These are phyloP conservation scores for Sebastes diaconus DNA, from an alignment of 2,797 vertebrate genomes.

Conservation along the genomic window DNA sequence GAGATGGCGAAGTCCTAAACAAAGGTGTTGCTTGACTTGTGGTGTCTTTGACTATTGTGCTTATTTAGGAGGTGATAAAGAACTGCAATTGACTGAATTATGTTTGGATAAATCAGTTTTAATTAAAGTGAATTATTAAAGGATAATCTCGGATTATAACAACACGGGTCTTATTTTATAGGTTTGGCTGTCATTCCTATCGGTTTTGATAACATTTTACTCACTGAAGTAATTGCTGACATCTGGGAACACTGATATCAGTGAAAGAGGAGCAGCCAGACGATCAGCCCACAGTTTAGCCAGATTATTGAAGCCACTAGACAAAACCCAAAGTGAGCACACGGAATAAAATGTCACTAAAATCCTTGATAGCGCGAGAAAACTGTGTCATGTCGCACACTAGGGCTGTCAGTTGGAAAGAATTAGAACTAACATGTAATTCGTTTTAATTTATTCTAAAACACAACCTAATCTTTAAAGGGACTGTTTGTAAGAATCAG, in stretches of 20 bases:
- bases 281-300: background rate
- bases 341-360: background rate
- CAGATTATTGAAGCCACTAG: background rate
- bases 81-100: constrained; percentile 15
- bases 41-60: constrained; percentile 31
- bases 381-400: background rate
- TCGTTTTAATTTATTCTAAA: background rate
- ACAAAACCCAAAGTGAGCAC: background rate
- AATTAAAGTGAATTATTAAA: constrained; percentile 18
- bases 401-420: background rate
- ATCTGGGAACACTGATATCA: background rate
- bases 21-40: constrained; percentile 23
- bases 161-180: constrained; percentile 3
- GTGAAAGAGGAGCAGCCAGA: background rate
- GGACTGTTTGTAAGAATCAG: no score
- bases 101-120: background rate
- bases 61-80: constrained; percentile 8
- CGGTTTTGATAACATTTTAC: background rate
- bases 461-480: background rate
- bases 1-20: background rate
- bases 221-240: background rate
- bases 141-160: background rate
- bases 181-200: background rate
- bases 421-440: background rate
- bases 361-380: background rate